These are phyloP conservation scores for Sylvia borin DNA, from an alignment of 2,797 vertebrate species.

Conservation along the genomic window DNA sequence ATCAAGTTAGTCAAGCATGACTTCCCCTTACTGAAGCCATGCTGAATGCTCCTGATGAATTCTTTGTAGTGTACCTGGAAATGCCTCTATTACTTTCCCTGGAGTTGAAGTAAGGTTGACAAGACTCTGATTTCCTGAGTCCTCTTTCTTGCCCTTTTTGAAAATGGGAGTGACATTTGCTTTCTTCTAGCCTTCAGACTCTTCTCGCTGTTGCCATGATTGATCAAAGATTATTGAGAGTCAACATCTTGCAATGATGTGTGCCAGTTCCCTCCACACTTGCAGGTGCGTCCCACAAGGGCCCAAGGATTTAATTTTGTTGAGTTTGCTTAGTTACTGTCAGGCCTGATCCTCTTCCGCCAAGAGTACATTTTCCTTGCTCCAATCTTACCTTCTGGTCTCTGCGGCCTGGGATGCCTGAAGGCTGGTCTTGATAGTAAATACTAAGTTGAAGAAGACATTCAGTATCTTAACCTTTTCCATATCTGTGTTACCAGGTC, in stretches of 20 bases:
- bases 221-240: not conserved
- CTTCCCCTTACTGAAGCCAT: not conserved
- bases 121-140: not conserved
- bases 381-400: not conserved
- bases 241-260: not conserved
- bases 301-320: fast-evolving
- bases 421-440: not conserved
- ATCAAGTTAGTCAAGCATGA: not conserved
- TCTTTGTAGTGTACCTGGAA: not conserved
- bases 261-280: not conserved
- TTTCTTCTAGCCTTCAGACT: not conserved
- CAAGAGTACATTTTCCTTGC: not conserved
- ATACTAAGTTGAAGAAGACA: not conserved
- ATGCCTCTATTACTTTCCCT: not conserved
- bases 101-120: not conserved
- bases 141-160: not conserved
- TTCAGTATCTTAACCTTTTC: not conserved
- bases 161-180: not conserved
- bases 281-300: not conserved
- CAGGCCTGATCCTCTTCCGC: not conserved
- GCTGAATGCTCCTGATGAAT: not conserved
- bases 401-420: not conserved
- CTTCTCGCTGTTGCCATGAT: not conserved
- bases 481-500: not conserved
- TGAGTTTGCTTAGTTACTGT: not conserved